Base-by-base conservation (phyloP, 1,140 invertebrate genomes). In the Reticulitermes speratus region DNA sequence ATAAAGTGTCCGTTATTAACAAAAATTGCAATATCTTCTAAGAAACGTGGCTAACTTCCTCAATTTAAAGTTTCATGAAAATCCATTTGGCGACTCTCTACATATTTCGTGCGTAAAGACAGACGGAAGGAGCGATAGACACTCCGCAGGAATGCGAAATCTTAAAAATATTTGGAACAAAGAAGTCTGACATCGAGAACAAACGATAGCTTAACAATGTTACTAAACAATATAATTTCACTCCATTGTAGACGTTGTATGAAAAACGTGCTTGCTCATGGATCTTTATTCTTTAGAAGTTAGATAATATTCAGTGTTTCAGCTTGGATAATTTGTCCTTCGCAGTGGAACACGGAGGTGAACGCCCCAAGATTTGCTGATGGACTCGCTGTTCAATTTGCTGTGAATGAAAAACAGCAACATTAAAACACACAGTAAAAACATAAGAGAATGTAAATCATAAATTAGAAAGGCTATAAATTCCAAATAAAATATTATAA, bases 341-440 rank as follows among this genome's bases (percentile, higher is more conserved):
- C 82, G 44, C 85, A 86, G 85, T 44, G n/a, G 12, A 65, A 82
- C 55, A 32, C 44, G 82, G 65, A 81, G 85, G 65, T 25, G 75
- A 69, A n/a, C 30, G 59, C 44, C 59, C 65, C 59, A 44, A 38
- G 59, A 86, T 86, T 44, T 86, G 55, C 75, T 86, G 85, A n/a
- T 81, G 75, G 55, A 86, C 85, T n/a, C 85, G 85, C 21, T 82
- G 65, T 65, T 86, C 85, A 86, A 86, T 86, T 86, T 86, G 59
- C 85, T 86, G 85, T 52, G 59, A 84, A 86, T 55, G 38, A 32
- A 82, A 82, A 65, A 38, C 19, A 65, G 5, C 45, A n/a, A 45
- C 25, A 52, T 38, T 52, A 38, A 1, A 65, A 55, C 19, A 84
- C 3, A 84, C 44, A 48, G 44, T 8, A 25, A 23, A 45, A 19